Evolutionary conservation across 2,888 invertebrate genomes (phyloP).

Genomic region (Thecophora atra): DNA sequence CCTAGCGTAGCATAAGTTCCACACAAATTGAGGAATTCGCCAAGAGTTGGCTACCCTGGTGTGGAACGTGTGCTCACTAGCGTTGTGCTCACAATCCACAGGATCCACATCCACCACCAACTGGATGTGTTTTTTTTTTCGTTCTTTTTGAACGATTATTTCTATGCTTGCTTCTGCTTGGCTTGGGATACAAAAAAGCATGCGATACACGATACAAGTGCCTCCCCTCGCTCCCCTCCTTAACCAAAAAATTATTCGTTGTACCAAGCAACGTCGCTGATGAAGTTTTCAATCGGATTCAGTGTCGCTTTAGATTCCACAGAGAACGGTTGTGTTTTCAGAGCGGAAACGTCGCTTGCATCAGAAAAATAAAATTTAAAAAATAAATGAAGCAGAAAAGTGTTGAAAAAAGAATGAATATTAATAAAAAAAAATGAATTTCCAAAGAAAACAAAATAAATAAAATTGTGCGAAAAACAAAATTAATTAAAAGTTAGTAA

Average conservation of each 20-base stretch:
- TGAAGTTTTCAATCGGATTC: constrained; percentile 35
- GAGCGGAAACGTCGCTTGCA: constrained; percentile 32
- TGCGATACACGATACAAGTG: constrained; percentile 29
- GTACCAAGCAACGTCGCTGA: constrained; percentile 6
- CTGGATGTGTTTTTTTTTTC: background rate
- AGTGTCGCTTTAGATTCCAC: constrained; percentile 51
- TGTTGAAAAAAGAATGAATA: background rate
- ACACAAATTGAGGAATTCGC: too few relatives aligned
- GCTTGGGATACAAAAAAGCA: constrained; percentile 11
- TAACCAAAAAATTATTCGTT: too few relatives aligned
- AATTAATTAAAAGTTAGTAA: background rate
- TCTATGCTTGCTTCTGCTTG: background rate
- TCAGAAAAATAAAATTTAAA: background rate
- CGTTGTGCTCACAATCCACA: background rate
- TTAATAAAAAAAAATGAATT: background rate
- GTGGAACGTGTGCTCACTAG: too few relatives aligned
- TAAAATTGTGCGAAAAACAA: constrained; percentile 1
- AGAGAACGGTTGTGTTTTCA: constrained; percentile 44
- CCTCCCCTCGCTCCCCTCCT: background rate
- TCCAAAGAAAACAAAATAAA: constrained; percentile 1
- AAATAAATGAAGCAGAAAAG: background rate
- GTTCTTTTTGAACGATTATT: background rate
- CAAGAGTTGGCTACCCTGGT: too few relatives aligned
- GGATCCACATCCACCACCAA: background rate
- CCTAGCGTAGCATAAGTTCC: too few relatives aligned